Evolutionary conservation across 2,113 vertebrate genomes (phyloP).

Genomic region (Phocoena phocoena): DNA sequence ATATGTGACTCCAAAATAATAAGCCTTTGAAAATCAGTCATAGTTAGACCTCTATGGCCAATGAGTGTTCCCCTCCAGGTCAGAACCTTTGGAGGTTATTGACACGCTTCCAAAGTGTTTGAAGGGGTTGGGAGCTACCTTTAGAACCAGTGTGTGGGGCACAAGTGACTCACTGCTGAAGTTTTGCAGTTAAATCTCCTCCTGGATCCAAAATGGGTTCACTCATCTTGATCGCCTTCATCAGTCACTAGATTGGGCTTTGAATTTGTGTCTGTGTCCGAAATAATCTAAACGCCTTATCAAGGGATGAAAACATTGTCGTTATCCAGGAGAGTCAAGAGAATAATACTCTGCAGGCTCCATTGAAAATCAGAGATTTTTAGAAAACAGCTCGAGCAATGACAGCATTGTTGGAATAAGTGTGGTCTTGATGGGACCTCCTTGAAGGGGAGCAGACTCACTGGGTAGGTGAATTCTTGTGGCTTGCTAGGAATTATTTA

Average conservation of each 20-base stretch:
- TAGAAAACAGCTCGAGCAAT: not conserved
- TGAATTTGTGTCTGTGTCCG: slow-evolving; percentile 9
- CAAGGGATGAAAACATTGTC: not conserved
- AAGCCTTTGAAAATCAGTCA: not conserved
- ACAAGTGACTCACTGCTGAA: not conserved
- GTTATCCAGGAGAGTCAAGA: not conserved
- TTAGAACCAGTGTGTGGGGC: not conserved
- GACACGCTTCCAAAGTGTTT: not conserved
- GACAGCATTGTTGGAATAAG: not conserved
- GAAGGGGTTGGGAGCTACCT: not conserved
- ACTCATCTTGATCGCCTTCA: not conserved
- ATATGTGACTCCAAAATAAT: not conserved
- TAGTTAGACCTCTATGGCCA: not conserved
- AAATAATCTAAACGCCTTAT: not conserved
- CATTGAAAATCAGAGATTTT: not conserved
- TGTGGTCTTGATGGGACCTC: not conserved
- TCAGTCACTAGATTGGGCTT: not conserved
- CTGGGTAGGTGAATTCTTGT: not conserved
- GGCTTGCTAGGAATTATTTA: not conserved
- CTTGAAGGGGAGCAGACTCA: not conserved
- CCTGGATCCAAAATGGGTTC: not conserved
- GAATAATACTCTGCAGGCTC: not conserved
- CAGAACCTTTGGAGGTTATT: not conserved
- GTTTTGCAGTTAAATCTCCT: not conserved
- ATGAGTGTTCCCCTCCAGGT: not conserved